Evolutionary conservation across 2,113 vertebrate species (phyloP).

Genomic region (Opisthocomus hoazin): DNA sequence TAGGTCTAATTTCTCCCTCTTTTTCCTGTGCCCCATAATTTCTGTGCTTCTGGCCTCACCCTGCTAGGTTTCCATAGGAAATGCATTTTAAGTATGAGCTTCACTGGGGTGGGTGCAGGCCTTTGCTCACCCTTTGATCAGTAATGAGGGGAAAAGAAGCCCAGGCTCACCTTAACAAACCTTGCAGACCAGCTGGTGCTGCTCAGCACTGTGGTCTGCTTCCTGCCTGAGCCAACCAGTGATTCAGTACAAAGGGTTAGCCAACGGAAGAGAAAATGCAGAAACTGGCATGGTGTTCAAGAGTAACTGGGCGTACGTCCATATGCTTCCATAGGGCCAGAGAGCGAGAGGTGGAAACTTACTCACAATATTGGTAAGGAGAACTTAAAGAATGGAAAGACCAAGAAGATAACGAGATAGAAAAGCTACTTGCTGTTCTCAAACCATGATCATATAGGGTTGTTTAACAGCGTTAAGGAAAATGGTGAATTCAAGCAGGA

Average conservation of each 20-base stretch:
- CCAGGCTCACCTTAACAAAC: not conserved
- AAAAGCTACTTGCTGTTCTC: not conserved
- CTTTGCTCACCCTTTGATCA: not conserved
- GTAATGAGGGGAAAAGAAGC: not conserved
- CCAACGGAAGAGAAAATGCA: not conserved
- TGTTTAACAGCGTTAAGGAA: not conserved
- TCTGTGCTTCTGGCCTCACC: not conserved
- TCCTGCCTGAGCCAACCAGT: not conserved
- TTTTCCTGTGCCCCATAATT: not conserved
- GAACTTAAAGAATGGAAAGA: not conserved
- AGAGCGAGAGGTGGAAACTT: not conserved
- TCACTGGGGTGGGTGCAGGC: not conserved
- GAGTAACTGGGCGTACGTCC: not conserved
- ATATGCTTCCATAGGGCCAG: not conserved
- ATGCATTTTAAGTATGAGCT: not conserved
- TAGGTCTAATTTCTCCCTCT: not conserved
- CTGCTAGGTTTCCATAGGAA: not conserved
- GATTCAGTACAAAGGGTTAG: not conserved
- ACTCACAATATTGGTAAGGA: not conserved
- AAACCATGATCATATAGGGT: not conserved
- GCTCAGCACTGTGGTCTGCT: not conserved
- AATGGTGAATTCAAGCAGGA: not conserved
- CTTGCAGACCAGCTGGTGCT: not conserved
- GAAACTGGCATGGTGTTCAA: not conserved
- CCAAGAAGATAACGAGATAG: not conserved